Evolutionary conservation across 2,888 invertebrate species (phyloP).

Genomic region (Arctia plantaginis): DNA sequence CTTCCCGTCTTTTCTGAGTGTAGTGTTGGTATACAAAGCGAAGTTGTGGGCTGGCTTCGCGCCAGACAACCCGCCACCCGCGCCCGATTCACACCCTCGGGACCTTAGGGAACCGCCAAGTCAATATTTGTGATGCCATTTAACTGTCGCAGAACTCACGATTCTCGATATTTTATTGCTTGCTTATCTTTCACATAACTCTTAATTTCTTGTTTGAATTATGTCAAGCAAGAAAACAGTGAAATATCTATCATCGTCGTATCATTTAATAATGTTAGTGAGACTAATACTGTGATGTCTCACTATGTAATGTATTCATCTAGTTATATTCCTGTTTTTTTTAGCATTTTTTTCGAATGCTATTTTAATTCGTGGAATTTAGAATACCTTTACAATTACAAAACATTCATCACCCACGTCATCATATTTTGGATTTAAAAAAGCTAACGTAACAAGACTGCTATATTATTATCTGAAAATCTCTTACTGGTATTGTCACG

Average conservation of each 20-base stretch:
- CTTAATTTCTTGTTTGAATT: conserved; percentile 47
- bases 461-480: neutral
- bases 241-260: neutral
- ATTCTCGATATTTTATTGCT: conserved; percentile 68
- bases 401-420: neutral
- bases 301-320: neutral
- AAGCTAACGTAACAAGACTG: neutral
- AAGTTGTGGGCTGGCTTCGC: conserved; percentile 54
- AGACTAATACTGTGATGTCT: neutral
- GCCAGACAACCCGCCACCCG: conserved; percentile 54
- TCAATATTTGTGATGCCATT: conserved; percentile 82
- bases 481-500: neutral
- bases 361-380: neutral
- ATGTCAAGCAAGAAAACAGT: neutral
- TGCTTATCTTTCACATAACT: conserved; percentile 54
- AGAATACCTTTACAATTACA: neutral
- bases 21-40: conserved; percentile 54
- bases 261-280: neutral
- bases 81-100: conserved; percentile 46
- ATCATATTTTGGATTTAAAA: neutral
- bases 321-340: neutral
- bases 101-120: conserved; percentile 69
- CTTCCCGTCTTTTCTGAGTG: conserved; percentile 32
- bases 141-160: conserved; percentile 67
- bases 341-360: neutral